Percentiles rank a stretch among this genome's conserved stretches.
phyloP scores from a whole-genome alignment of 2,888 invertebrate species.

The Cacoxenus indagator region DNA sequence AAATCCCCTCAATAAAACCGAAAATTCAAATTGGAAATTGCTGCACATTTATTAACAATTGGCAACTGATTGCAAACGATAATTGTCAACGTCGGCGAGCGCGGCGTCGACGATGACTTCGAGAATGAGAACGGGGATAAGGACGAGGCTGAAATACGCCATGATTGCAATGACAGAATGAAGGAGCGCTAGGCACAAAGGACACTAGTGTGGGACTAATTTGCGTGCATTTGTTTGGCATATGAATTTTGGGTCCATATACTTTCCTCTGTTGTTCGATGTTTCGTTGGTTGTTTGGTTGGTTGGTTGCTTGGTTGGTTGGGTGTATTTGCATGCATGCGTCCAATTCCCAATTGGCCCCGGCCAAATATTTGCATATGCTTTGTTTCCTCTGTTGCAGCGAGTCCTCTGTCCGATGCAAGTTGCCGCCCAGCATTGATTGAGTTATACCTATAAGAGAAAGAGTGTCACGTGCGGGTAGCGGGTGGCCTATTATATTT shows the following conservation, averaged over 20 bases:
- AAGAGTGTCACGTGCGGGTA: neutral
- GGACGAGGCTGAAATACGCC: no score
- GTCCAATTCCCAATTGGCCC: conserved; percentile 29
- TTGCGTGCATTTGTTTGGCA: conserved; percentile 59
- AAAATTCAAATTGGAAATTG: conserved; percentile 62
- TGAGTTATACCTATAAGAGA: conserved; percentile 10
- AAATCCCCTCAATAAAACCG: conserved; percentile 47
- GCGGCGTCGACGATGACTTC: neutral
- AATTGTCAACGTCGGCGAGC: conserved; percentile 18
- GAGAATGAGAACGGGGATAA: neutral
- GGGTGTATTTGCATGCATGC: neutral
- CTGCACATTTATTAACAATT: conserved; percentile 63
- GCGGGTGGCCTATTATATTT: neutral
- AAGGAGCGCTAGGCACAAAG: no score
- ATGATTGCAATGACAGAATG: no score
- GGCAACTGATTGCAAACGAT: conserved; percentile 53
- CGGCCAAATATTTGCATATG: conserved; percentile 55
- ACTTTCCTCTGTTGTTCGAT: neutral
- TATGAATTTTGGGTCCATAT: conserved; percentile 11
- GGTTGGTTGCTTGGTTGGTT: conserved; percentile 5
- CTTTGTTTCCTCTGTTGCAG: conserved; percentile 10
- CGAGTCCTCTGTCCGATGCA: neutral
- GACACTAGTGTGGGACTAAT: conserved; percentile 54
- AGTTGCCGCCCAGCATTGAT: conserved; percentile 1
- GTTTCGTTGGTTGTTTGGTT: conserved; percentile 26